Evolutionary conservation across 2,113 vertebrate species (phyloP).

Genomic region (Probosciger aterrimus): DNA sequence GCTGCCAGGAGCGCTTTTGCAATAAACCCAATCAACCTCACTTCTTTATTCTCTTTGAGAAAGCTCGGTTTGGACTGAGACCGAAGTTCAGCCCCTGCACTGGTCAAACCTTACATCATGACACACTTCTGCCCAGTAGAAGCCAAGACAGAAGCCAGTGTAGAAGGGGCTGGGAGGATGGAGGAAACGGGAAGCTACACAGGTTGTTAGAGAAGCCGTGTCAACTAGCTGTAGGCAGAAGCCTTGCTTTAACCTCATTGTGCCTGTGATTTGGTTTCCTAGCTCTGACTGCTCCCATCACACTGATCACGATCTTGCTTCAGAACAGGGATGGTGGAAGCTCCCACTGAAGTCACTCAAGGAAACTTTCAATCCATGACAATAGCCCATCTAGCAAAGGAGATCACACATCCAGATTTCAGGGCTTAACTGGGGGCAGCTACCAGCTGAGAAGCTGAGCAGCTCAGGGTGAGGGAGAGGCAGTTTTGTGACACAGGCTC

Average conservation of each 20-base stretch:
- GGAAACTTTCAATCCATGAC: background rate
- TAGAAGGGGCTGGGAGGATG: background rate
- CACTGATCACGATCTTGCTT: background rate
- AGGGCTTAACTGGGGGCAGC: background rate
- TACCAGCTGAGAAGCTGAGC: background rate
- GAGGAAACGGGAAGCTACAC: background rate
- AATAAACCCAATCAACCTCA: fast-evolving
- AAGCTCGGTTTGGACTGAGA: background rate
- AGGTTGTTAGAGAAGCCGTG: background rate
- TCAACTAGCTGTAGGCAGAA: background rate
- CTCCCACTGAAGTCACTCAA: background rate
- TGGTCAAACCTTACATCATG: background rate
- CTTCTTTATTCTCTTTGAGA: background rate
- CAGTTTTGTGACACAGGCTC: background rate
- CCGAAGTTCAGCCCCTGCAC: background rate
- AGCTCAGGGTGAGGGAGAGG: background rate
- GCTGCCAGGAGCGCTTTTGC: background rate
- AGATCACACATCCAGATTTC: background rate
- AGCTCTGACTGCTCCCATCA: background rate
- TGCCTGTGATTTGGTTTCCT: background rate
- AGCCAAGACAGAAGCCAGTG: fast-evolving
- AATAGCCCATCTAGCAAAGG: background rate
- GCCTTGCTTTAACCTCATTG: background rate
- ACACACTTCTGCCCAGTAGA: background rate
- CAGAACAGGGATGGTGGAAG: background rate